Conservation (phyloP, 2,888 invertebrate species). For the Lapara coniferarum region DNA sequence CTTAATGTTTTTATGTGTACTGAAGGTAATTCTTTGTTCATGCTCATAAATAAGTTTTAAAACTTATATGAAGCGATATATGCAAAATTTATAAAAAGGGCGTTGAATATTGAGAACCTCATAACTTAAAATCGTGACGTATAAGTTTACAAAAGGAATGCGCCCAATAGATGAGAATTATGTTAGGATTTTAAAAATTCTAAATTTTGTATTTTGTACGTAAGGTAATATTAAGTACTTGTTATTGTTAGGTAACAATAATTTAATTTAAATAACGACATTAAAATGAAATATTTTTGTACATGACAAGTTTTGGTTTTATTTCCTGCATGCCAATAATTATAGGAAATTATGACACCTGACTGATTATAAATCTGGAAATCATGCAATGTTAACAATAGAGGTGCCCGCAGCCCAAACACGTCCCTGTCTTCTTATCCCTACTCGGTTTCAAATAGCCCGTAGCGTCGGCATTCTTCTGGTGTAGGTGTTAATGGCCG, state of each 20-base stretch:
- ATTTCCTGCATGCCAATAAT: conserved; percentile 33
- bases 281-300: conserved; percentile 79
- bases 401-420: no score
- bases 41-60: not conserved
- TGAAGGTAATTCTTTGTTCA: not conserved
- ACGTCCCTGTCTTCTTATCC: no score
- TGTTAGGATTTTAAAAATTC: conserved; percentile 30
- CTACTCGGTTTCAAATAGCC: no score
- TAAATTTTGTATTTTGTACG: conserved; percentile 32
- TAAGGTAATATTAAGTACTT: conserved; percentile 52
- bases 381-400: no score
- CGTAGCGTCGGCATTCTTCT: no score
- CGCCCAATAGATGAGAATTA: conserved; percentile 14
- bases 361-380: no score
- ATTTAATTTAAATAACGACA: conserved; percentile 62
- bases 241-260: conserved; percentile 68
- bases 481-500: no score
- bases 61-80: no score
- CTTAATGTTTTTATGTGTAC: not conserved
- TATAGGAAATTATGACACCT: not conserved
- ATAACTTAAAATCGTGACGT: not conserved
- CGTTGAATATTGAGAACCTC: not conserved
- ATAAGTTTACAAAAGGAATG: conserved; percentile 25
- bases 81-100: not conserved
- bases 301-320: conserved; percentile 59